Conservation (phyloP, 2,113 vertebrate species). For the Athene cunicularia region DNA sequence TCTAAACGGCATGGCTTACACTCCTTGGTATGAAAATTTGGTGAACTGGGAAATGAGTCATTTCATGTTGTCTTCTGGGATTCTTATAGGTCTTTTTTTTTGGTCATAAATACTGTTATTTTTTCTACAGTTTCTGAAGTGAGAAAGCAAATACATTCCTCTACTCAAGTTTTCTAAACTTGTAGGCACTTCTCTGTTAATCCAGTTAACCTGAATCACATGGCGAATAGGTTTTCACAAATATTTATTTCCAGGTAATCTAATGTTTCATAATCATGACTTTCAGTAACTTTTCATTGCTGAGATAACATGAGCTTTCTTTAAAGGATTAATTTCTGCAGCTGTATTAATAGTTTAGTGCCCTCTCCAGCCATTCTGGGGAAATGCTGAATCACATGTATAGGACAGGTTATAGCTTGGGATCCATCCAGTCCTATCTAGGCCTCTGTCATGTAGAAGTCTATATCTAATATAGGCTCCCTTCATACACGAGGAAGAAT, state of each 20-base stretch:
- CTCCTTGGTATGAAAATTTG: neutral
- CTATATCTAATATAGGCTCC: constrained; percentile 50
- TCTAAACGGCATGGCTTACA: neutral
- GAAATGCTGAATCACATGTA: constrained; percentile 48
- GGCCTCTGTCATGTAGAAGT: constrained; percentile 9
- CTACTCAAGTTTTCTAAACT: neutral
- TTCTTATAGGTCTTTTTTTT: neutral
- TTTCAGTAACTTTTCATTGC: neutral
- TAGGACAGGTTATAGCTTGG: neutral
- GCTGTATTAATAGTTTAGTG: constrained; percentile 54
- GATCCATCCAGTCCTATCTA: constrained; percentile 15
- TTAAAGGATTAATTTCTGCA: constrained; percentile 6
- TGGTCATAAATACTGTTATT: neutral
- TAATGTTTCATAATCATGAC: neutral
- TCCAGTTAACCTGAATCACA: neutral
- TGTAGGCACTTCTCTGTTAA: neutral
- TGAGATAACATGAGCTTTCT: neutral
- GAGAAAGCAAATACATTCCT: neutral
- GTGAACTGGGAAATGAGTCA: neutral
- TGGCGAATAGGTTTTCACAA: neutral
- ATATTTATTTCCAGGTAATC: neutral
- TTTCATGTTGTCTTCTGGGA: neutral
- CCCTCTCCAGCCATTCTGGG: constrained; percentile 43
- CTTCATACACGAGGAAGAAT: constrained; percentile 27
- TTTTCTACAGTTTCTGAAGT: neutral